Evolutionary conservation across 2,888 invertebrate genomes (phyloP), one percentile per base, ranked within the genome.

Genomic region (Palloptera scutellata): DNA sequence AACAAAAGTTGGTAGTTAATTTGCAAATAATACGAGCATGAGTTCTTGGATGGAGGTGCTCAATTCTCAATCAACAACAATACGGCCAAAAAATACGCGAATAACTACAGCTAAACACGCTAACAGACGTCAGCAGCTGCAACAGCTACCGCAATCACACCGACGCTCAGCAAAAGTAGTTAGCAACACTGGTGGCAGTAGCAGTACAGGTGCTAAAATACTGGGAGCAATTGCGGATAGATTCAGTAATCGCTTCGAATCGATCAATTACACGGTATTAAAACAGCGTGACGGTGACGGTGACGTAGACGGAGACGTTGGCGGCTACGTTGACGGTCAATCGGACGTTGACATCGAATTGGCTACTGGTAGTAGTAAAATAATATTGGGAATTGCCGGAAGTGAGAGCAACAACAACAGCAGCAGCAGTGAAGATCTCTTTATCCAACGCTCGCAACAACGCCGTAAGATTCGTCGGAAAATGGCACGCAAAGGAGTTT

Each of bases 381-480:
- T 69, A 11, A 30, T 4, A 30, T 30, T 30, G 2, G 30, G 30
- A 30, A 30, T 30, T 30, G 3, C 30, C 30, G 30, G 30, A 30
- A 72, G 66, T 19, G 72, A 64, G 53, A 73, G 70, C 51, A 57
- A 43, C 64, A 57, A 43, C 64, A 75, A 72, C 68, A 76, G 73
- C 66, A 80, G 77, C 75, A 81, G 79, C 66, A 74, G 74, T n/a
- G 81, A 81, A 58, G 77, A 82, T 74, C 69, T 81, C 9, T 81
- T 79, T 54, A 70, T 68, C 41, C 30, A 30, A 30, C 30, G 30
- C 30, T 65, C 64, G 43, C 74, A 73, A 52, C 71, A 74, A 10
- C 74, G 72, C 3, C 67, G 74, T 9, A 74, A 76, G 19, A 69
- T 74, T 68, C 75, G 72, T 15, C 69, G 74, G 8, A 78, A 74